Conservation (phyloP, 2,113 vertebrate species). For the Heloderma charlesbogerti region DNA sequence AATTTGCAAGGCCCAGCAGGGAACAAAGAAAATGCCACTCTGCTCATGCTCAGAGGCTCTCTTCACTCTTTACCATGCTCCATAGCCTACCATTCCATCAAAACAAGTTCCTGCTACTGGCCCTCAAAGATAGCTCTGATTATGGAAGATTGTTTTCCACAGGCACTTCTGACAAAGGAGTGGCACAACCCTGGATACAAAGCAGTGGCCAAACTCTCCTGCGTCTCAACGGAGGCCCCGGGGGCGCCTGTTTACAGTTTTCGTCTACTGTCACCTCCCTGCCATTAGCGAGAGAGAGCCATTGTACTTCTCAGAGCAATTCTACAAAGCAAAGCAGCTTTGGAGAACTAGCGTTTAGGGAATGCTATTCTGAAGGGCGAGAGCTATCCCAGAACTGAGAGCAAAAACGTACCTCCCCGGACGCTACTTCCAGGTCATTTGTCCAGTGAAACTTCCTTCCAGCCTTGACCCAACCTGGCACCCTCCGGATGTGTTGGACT, state of each 20-base stretch:
- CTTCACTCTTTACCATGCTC: background rate
- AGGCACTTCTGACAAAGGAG: background rate
- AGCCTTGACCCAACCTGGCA: background rate
- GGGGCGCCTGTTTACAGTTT: slow-evolving; percentile 13
- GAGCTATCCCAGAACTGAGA: background rate
- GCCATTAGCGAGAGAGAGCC: background rate
- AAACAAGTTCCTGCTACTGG: background rate
- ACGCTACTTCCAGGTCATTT: background rate
- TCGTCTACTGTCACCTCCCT: background rate
- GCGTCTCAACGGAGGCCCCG: background rate
- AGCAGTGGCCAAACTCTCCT: background rate
- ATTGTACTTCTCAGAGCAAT: background rate
- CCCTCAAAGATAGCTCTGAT: background rate
- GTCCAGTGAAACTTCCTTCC: background rate
- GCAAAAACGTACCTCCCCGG: background rate
- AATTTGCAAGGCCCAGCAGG: background rate
- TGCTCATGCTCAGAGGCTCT: background rate
- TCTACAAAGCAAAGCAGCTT: background rate
- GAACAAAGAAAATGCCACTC: background rate
- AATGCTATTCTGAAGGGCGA: background rate
- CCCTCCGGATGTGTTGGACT: background rate
- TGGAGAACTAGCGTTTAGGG: background rate
- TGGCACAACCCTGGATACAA: slow-evolving; percentile 12
- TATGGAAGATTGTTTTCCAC: background rate
- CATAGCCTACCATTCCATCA: background rate